Evolutionary conservation across 2,113 vertebrate genomes (phyloP), one percentile per base, ranked within the genome.

Genomic region (Urocynchramus pylzowi): DNA sequence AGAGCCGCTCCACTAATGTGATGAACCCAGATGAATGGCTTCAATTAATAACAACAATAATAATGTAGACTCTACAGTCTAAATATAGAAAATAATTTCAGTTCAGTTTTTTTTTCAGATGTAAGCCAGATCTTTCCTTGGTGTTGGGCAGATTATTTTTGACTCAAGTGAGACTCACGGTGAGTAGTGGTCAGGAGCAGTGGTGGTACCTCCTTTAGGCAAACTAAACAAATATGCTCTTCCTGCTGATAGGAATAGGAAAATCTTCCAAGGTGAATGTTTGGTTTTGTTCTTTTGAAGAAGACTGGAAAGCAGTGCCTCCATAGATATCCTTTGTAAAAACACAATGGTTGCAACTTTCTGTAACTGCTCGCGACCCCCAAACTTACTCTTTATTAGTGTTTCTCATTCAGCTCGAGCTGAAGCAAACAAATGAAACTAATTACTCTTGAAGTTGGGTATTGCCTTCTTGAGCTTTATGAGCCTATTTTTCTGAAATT

Each of bases 401-500:
- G 86, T 91, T 95, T 97, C 79, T 95, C 61, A 73, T 93, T 96
- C 97, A 96, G 96, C 97, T 97, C 81, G 63, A 97, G 97, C 97
- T 94, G 97, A 97, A 98, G 95, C 95, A 98, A 98, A 98, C 98
- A 98, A 98, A 98, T 97, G 97, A 97, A 98, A 98, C 97, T 98
- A 98, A 98, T 98, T 98, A 97, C 95, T 98, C 97, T 97, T 97
- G 97, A 97, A 98, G 97, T 97, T 96, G 97, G 96, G 97, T 97
- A 97, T 98, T 97, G 97, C 97, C 95, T 98, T 97, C 97, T 96
- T 97, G 95, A 97, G 98, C 96, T 98, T 98, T 98, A 98, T 98
- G 97, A 98, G 96, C 97, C 96, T 97, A 97, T 98, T 98, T 98
- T 98, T 98, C 97, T 98, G 98, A 98, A 98, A 98, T 98, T 98